These are phyloP conservation scores for Cryptus armator DNA, from an alignment of 2,888 invertebrate genomes.

Conservation along the genomic window DNA sequence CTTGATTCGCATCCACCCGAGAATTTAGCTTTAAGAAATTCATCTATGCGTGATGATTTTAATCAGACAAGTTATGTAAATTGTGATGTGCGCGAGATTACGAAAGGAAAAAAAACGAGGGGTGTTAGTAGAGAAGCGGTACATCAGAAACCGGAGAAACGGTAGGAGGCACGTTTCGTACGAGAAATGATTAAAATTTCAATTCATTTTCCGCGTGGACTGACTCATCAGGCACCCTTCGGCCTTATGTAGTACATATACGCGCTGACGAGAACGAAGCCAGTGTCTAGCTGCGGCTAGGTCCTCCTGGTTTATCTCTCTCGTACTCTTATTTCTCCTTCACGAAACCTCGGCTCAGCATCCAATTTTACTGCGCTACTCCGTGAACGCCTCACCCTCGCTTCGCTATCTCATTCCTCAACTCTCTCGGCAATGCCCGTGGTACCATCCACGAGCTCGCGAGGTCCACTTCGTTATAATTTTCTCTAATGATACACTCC, in stretches of 20 bases:
- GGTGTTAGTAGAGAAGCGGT: slow-evolving; percentile 22
- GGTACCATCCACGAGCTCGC: slow-evolving; percentile 67
- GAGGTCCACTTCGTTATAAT: slow-evolving; percentile 79
- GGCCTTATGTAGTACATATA: background rate
- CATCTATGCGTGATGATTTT: slow-evolving; percentile 14
- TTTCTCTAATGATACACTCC: slow-evolving; percentile 76
- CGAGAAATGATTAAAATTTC: slow-evolving; percentile 80
- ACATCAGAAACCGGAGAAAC: slow-evolving; percentile 11
- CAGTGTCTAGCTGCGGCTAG: slow-evolving; percentile 54
- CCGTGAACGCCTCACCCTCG: slow-evolving; percentile 39
- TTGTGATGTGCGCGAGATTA: slow-evolving; percentile 49
- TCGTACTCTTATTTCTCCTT: slow-evolving; percentile 61
- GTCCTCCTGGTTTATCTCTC: slow-evolving; percentile 61
- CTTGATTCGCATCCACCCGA: no score
- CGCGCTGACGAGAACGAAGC: slow-evolving; percentile 38
- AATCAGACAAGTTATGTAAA: slow-evolving; percentile 56
- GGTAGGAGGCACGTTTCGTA: slow-evolving; percentile 63
- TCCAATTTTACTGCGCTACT: slow-evolving; percentile 60
- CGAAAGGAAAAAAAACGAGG: slow-evolving; percentile 21
- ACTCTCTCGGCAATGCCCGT: slow-evolving; percentile 54
- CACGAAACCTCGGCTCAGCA: slow-evolving; percentile 61
- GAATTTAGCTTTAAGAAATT: background rate
- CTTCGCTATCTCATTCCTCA: slow-evolving; percentile 41
- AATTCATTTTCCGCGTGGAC: slow-evolving; percentile 80
- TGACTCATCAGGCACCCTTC: slow-evolving; percentile 74